phyloP scores from a whole-genome alignment of 2,888 invertebrate species.

The Xestoiulus laeticollis region DNA sequence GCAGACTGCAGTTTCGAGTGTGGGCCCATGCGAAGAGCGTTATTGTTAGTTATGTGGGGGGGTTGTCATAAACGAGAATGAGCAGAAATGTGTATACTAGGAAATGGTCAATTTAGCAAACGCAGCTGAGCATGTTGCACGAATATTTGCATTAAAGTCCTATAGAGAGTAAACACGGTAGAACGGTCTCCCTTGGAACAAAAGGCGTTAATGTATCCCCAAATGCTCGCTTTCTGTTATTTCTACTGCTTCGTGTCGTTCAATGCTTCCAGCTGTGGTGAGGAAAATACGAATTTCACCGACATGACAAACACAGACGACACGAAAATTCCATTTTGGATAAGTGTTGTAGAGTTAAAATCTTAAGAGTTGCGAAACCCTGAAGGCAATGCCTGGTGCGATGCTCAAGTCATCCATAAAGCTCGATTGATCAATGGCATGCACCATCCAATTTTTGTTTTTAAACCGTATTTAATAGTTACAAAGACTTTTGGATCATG shows the following conservation, averaged over 20 bases:
- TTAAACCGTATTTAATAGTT: no score
- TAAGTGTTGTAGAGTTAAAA: slow-evolving; percentile 27
- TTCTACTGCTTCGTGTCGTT: neutral
- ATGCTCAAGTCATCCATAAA: no score
- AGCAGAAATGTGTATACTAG: neutral
- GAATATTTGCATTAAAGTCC: neutral
- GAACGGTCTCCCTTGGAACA: neutral
- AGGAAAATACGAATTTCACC: neutral
- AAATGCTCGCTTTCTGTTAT: neutral
- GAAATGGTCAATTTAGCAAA: slow-evolving; percentile 21
- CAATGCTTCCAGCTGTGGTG: neutral
- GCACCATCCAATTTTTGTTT: no score
- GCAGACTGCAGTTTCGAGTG: neutral
- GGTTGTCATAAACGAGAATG: neutral
- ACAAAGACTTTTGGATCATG: no score
- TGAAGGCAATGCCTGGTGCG: neutral
- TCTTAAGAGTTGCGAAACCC: neutral
- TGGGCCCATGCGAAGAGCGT: neutral
- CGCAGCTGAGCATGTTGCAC: neutral
- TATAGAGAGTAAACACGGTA: neutral
- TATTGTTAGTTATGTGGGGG: neutral
- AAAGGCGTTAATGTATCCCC: neutral
- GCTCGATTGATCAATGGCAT: no score
- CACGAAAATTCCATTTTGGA: slow-evolving; percentile 17
- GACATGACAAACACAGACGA: neutral